Evolutionary conservation across 2,113 vertebrate species (phyloP).

Genomic region (Pluvialis apricaria): DNA sequence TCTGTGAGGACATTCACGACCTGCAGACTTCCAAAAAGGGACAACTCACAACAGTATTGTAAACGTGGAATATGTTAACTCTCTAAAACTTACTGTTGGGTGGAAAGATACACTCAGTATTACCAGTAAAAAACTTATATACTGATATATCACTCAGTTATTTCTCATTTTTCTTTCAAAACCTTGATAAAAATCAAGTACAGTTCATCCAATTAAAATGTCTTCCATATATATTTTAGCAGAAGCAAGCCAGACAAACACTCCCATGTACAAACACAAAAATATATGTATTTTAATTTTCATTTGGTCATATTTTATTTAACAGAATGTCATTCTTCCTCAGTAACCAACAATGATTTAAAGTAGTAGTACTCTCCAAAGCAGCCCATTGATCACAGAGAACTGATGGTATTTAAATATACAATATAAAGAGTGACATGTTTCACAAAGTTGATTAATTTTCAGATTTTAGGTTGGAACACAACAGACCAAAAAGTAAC

Average conservation of each 20-base stretch:
- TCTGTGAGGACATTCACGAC: background rate
- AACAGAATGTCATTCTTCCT: slow-evolving; percentile 48
- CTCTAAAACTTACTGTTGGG: background rate
- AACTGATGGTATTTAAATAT: slow-evolving; percentile 26
- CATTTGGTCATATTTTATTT: slow-evolving; percentile 67
- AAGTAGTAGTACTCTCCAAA: slow-evolving; percentile 43
- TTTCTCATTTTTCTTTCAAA: background rate
- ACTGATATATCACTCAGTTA: background rate
- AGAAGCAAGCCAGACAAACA: slow-evolving; percentile 21
- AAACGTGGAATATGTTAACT: background rate
- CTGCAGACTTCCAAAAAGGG: background rate
- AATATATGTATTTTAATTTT: slow-evolving; percentile 61
- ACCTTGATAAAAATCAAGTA: background rate
- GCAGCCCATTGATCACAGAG: slow-evolving; percentile 29
- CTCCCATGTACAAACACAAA: slow-evolving; percentile 13
- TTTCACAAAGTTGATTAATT: slow-evolving; percentile 31
- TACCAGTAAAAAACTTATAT: background rate
- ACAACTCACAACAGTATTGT: background rate
- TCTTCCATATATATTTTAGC: background rate
- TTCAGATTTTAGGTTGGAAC: slow-evolving; percentile 5
- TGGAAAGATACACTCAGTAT: background rate
- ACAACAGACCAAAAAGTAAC: slow-evolving; percentile 27
- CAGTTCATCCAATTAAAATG: background rate
- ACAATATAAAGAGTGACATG: slow-evolving; percentile 34
- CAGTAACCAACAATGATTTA: slow-evolving; percentile 40